Base-by-base conservation (phyloP, 2,113 vertebrate genomes). In the Rostratula benghalensis region DNA sequence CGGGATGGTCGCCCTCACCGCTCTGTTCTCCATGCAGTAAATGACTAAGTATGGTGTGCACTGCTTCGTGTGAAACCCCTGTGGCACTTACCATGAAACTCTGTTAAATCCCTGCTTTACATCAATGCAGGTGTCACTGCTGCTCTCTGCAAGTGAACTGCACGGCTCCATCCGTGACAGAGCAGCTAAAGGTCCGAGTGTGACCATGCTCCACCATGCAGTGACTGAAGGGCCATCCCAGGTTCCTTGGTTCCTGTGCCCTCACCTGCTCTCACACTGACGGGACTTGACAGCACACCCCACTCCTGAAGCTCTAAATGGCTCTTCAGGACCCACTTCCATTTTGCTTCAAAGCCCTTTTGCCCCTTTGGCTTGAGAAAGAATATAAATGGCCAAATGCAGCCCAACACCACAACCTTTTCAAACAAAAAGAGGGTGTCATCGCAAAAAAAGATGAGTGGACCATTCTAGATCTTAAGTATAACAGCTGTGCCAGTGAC, bases 171-270 rank as follows among this genome's bases (percentile, higher is more conserved):
- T 22, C 57, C 21, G 5, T 4, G 57, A n/a, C 57, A 23, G 33
- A 39, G 9, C 39, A 39, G 39, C 5, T 11, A 6, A 28, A 19
- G 1, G 3, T 5, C 7, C 3, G 13, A 21, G 12, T 0, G 19
- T 18, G 28, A 48, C 76, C 46, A n/a, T 6, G 22, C 19, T 69
- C 39, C 3, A 17, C 6, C 51, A 18, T 16, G 50, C 73, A 8
- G 3, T 0, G 8, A 9, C 23, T 9, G 3, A 33, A 35, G 73
- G 9, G 16, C 46, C 11, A 1, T 3, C 1, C 10, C 1, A 8
- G 27, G 25, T 20, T 53, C n/a, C 35, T 5, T 39, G 39, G 39
- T 39, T 39, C 39, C 39, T 39, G 22, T 7, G 18, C 1, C 0
- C 41, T 48, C 7, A 5, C 11, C 35, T 4, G 33, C 35, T 50